phyloP scores from a whole-genome alignment of 2,888 invertebrate species.

The Phasia obesa region DNA sequence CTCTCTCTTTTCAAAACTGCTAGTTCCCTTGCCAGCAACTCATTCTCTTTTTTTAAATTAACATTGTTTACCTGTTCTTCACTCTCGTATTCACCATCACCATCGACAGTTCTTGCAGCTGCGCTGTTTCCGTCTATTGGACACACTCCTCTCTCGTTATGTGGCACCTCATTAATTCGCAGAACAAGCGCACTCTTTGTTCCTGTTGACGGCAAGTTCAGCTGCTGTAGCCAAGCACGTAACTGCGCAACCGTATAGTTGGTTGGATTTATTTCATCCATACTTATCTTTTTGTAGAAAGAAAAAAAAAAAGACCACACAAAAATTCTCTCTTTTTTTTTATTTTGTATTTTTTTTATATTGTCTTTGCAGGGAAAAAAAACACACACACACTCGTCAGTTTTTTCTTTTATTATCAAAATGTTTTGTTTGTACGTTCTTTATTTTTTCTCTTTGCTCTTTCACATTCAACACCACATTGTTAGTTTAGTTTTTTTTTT shows the following conservation, averaged over 20 bases:
- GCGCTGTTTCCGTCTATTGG: conserved; percentile 1
- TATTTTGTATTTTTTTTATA: too few relatives aligned
- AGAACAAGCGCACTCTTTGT: conserved; percentile 14
- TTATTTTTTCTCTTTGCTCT: too few relatives aligned
- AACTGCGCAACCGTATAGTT: conserved; percentile 32
- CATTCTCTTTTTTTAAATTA: neutral
- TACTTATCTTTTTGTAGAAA: neutral
- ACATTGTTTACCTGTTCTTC: neutral
- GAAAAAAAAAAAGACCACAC: too few relatives aligned
- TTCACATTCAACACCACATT: too few relatives aligned
- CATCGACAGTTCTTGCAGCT: neutral
- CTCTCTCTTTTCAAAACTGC: conserved; percentile 24
- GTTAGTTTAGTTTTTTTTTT: too few relatives aligned
- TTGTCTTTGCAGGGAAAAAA: too few relatives aligned
- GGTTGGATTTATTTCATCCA: neutral
- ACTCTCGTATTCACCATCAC: neutral
- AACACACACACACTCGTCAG: too few relatives aligned
- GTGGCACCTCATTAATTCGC: conserved; percentile 16
- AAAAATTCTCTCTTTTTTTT: too few relatives aligned
- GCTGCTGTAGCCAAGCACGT: conserved; percentile 12
- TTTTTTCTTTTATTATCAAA: too few relatives aligned
- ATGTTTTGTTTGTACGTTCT: too few relatives aligned
- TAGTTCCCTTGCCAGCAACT: neutral
- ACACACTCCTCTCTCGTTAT: conserved; percentile 14
- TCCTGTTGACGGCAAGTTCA: conserved; percentile 11